Percentiles rank a stretch among this genome's conserved stretches.
Evolutionary conservation across 1,140 invertebrate species (phyloP).

Genomic region (Megathymus violae): DNA sequence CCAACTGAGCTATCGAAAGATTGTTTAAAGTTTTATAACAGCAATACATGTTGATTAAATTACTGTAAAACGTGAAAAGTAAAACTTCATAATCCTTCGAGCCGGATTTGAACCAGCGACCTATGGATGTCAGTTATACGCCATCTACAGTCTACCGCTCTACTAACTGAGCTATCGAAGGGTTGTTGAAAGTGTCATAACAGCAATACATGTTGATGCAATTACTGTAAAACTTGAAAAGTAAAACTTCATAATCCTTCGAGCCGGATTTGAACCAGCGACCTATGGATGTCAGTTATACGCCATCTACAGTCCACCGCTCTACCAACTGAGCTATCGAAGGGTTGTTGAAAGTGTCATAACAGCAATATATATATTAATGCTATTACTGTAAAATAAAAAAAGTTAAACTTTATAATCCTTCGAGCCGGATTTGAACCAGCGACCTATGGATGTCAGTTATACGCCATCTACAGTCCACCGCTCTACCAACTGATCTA

Average conservation of each 20-base stretch:
- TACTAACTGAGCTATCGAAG: conserved; percentile 83
- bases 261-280: conserved; percentile 44
- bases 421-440: conserved; percentile 78
- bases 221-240: too few species aligned
- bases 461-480: conserved; percentile 68
- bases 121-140: conserved; percentile 30
- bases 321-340: conserved; percentile 47
- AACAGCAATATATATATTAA: too few species aligned
- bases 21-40: too few species aligned
- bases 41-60: too few species aligned
- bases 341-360: too few species aligned
- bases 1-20: conserved; percentile 83
- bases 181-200: too few species aligned
- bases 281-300: conserved; percentile 33
- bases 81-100: conserved; percentile 42
- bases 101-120: conserved; percentile 44
- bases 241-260: too few species aligned
- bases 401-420: too few species aligned
- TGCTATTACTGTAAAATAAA: too few species aligned
- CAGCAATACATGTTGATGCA: too few species aligned
- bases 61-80: too few species aligned
- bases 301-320: conserved; percentile 38
- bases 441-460: conserved; percentile 77
- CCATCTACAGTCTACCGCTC: conserved; percentile 79
- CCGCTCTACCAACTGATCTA: conserved; percentile 83